These are phyloP conservation scores for Melanotaenia parkinsoni DNA, from an alignment of 2,797 vertebrate genomes.

Conservation along the genomic window DNA sequence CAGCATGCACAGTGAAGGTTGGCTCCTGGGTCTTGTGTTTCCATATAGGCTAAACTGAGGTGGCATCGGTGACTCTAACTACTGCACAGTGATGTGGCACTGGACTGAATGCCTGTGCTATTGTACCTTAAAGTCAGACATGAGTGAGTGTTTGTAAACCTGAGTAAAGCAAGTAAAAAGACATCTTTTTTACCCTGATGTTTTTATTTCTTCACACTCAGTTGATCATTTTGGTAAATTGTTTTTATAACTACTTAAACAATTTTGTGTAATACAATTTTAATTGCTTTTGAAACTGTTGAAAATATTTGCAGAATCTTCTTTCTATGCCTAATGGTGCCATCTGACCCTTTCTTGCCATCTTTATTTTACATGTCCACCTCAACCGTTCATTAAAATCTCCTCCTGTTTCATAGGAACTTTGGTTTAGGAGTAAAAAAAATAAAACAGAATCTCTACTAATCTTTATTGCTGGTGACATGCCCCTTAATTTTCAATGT, in stretches of 20 bases:
- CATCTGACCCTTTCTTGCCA: background rate
- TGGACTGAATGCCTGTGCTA: background rate
- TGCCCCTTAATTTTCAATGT: constrained; percentile 45
- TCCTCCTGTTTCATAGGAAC: constrained; percentile 23
- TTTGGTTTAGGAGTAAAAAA: constrained; percentile 20
- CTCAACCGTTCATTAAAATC: constrained; percentile 3
- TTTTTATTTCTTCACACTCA: background rate
- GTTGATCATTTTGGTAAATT: background rate
- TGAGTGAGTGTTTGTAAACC: background rate
- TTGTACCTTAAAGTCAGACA: background rate
- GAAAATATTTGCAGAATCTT: background rate
- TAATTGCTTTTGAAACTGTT: background rate
- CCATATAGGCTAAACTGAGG: background rate
- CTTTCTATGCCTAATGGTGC: background rate
- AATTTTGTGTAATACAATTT: background rate
- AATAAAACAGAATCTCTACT: constrained; percentile 20
- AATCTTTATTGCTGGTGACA: constrained; percentile 30
- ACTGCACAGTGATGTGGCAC: background rate
- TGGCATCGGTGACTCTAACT: background rate
- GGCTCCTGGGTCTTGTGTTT: background rate
- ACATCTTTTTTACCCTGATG: background rate
- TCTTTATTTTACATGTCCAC: background rate
- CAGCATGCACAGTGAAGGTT: background rate
- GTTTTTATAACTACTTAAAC: background rate
- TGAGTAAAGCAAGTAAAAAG: background rate